Base-by-base conservation (phyloP, 64 coral and sea anemone genomes). In the Montipora foliosa region DNA sequence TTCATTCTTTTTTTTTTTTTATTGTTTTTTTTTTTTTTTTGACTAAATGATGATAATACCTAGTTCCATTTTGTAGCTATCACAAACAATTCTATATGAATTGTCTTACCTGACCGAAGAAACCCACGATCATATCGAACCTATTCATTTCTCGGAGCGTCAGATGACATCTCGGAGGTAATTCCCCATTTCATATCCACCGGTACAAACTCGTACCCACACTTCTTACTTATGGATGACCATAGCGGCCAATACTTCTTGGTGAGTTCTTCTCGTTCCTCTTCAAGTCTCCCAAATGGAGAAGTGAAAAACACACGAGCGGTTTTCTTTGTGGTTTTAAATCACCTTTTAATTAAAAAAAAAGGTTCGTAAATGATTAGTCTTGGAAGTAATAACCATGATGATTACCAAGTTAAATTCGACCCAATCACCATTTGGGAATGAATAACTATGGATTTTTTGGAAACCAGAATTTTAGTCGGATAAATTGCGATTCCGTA, bases 151-250 rank as follows among this genome's bases (percentile, higher is more conserved):
- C 96, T 51, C 87, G 91, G 0, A 98, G 96, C 96, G 29, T 91
- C 95, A 6, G 96, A 95, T 2, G 96, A 98, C 93, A 98, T 95
- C 67, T 95, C 96, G 4, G 90, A 93, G 0, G 96, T 98, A 6
- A 98, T 98, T 2, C 96, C 96, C 96, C 93, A 98, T n/a, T 94
- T 79, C 75, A 98, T 80, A n/a, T 98, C 96, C 13, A 98, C 96
- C 67, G 96, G 96, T 3, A 98, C 89, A 71, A 98, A 98, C 62
- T 95, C 94, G 79, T 98, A 98, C 44, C 96, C 96, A 67, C 80
- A 90, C 44, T 75, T 92, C 62, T 82, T 90, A 24, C 96, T 95
- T 76, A 98, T 87, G 9, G 93, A 95, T 57, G 87, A 71, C 7
- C 95, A 91, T 47, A 86, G 79, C 5, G 96, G 96, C 93, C 96